Percentiles rank a stretch among this genome's conserved stretches.
Evolutionary conservation across 2,797 vertebrate genomes (phyloP).

Genomic region (Acanthurus leucopareius): DNA sequence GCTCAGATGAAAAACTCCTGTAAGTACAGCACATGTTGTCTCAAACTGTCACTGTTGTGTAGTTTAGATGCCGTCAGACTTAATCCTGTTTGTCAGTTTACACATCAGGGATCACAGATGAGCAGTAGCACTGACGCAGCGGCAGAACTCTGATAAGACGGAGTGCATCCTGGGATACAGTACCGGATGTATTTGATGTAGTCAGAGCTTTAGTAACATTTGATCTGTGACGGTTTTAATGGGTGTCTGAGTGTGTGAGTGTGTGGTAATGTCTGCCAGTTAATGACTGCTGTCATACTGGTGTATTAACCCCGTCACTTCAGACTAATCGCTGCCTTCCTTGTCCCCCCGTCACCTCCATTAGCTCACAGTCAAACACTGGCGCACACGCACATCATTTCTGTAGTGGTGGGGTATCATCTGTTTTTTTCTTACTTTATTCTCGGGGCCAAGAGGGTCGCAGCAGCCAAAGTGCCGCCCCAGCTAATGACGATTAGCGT

Average conservation of each 20-base stretch:
- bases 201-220: conserved; percentile 49
- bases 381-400: conserved; percentile 14
- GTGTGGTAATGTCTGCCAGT: conserved; percentile 59
- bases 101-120: neutral
- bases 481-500: conserved; percentile 65
- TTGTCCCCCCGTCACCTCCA: conserved; percentile 48
- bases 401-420: conserved; percentile 24
- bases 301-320: conserved; percentile 68
- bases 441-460: conserved; percentile 38
- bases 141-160: neutral
- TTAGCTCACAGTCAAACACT: conserved; percentile 50
- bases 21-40: neutral
- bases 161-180: neutral
- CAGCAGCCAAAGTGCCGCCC: conserved; percentile 41
- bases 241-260: conserved; percentile 62
- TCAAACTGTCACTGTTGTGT: neutral
- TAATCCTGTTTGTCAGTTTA: neutral
- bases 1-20: neutral
- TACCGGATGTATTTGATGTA: conserved; percentile 33
- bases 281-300: conserved; percentile 66
- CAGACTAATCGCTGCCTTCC: conserved; percentile 59
- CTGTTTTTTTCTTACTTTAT: conserved; percentile 20
- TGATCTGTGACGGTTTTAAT: conserved; percentile 65
- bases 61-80: neutral
- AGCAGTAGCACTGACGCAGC: neutral